These are phyloP conservation scores for Chloromyia formosa DNA, from an alignment of 2,888 invertebrate species.

Conservation along the genomic window DNA sequence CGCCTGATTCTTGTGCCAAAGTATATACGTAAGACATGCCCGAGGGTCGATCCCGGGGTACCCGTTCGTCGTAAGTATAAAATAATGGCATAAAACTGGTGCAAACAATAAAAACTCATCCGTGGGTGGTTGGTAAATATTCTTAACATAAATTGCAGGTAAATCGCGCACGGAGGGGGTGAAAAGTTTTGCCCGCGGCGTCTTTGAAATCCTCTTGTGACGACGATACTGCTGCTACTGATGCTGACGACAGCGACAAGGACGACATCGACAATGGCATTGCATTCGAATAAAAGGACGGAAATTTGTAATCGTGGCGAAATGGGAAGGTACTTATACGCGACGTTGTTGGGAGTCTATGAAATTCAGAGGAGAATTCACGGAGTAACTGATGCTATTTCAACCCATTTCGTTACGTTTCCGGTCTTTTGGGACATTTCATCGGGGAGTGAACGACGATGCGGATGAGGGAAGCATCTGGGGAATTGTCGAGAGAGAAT, in stretches of 20 bases:
- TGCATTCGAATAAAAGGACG: constrained; percentile 30
- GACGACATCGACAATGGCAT: background rate
- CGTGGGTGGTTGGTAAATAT: constrained; percentile 22
- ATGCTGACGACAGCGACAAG: background rate
- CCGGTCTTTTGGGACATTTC: no score
- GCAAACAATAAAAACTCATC: constrained; percentile 33
- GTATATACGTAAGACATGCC: no score
- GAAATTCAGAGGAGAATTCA: background rate
- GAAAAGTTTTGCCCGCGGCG: constrained; percentile 16
- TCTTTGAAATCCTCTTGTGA: constrained; percentile 6
- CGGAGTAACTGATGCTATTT: background rate
- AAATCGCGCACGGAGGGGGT: constrained; percentile 19
- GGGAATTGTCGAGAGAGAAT: no score
- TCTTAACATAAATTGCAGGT: constrained; percentile 41
- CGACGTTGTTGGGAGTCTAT: background rate
- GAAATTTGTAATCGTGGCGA: constrained; percentile 25
- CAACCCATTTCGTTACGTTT: no score
- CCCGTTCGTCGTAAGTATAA: constrained; percentile 24
- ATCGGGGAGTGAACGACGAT: no score
- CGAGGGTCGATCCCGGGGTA: background rate
- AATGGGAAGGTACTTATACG: constrained; percentile 21
- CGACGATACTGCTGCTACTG: background rate
- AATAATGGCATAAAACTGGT: constrained; percentile 42
- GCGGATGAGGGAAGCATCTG: no score
- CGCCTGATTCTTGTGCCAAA: background rate